These are phyloP conservation scores for Podilymbus podiceps DNA, from an alignment of 2,113 vertebrate species.

Conservation along the genomic window DNA sequence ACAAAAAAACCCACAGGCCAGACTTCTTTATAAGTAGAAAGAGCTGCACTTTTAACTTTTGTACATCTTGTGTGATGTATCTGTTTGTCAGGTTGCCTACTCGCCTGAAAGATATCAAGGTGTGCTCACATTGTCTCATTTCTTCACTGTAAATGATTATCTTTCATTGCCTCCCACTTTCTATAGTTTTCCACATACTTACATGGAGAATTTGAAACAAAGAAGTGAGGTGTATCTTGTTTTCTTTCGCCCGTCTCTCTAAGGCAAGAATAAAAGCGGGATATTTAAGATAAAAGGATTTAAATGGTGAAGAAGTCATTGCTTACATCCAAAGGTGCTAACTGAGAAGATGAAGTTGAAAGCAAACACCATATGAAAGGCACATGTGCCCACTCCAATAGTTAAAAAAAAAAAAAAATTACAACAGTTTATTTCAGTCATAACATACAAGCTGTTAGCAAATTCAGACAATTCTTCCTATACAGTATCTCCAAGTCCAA, in stretches of 20 bases:
- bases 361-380: slow-evolving; percentile 64
- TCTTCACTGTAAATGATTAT: neutral
- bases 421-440: slow-evolving; percentile 64
- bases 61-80: neutral
- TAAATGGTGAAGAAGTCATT: slow-evolving; percentile 1
- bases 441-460: slow-evolving; percentile 62
- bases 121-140: neutral
- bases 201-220: neutral
- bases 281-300: neutral
- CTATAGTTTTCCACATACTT: neutral
- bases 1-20: neutral
- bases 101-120: neutral
- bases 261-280: neutral
- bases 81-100: neutral
- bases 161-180: neutral
- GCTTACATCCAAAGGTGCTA: slow-evolving; percentile 49
- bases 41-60: neutral
- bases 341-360: slow-evolving; percentile 49
- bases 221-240: neutral
- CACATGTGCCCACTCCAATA: slow-evolving; percentile 39
- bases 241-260: neutral
- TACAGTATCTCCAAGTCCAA: slow-evolving; percentile 11
- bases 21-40: neutral
- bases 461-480: slow-evolving; percentile 48
- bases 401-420: neutral